These are phyloP conservation scores for Parauchenoglanis punctatus DNA, from an alignment of 2,797 vertebrate genomes.

Conservation along the genomic window DNA sequence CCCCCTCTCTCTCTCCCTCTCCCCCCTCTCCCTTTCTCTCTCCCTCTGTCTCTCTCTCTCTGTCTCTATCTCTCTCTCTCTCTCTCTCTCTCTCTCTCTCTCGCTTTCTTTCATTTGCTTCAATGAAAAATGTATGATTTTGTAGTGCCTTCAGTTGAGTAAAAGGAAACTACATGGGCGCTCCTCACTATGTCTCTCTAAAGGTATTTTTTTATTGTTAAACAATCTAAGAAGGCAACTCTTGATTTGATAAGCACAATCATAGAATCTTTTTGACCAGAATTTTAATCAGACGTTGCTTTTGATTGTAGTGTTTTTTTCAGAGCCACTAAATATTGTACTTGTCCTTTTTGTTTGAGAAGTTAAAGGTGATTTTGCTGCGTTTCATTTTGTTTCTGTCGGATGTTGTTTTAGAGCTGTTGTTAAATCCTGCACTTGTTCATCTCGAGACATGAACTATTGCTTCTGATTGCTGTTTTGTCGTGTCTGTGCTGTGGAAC, in stretches of 20 bases:
- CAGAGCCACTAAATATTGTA: too few species aligned
- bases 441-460: too few species aligned
- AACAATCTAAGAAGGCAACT: not conserved
- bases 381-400: not conserved
- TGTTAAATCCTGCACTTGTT: not conserved
- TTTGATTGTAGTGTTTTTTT: not conserved
- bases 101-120: slow-evolving; percentile 15
- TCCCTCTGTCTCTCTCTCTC: not conserved
- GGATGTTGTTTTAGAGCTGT: not conserved
- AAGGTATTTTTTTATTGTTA: not conserved
- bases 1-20: too few species aligned
- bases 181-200: not conserved
- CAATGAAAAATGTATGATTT: slow-evolving; percentile 50
- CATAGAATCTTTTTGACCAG: not conserved
- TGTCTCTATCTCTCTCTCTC: not conserved
- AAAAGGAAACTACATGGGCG: not conserved
- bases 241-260: not conserved
- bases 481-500: not conserved
- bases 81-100: not conserved
- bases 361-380: not conserved
- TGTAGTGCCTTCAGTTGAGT: slow-evolving; percentile 3
- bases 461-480: not conserved
- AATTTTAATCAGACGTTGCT: not conserved
- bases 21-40: too few species aligned
- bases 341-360: not conserved